phyloP scores from a whole-genome alignment of 2,888 invertebrate species.

The Trileptium ribeirensis region DNA sequence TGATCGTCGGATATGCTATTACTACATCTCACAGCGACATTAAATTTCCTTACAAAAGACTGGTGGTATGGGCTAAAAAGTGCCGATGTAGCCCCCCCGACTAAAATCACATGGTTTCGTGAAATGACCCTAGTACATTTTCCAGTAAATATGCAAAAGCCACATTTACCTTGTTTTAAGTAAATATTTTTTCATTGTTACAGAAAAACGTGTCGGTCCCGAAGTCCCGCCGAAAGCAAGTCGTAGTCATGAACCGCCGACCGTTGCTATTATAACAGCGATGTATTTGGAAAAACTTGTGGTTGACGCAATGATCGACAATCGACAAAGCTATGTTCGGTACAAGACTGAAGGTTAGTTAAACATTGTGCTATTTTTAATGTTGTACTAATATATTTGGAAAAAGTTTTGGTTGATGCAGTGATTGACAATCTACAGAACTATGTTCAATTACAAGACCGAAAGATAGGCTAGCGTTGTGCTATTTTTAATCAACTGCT shows the following conservation, averaged over 20 bases:
- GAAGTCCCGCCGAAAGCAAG: slow-evolving; percentile 80
- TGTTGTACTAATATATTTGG: slow-evolving; percentile 90
- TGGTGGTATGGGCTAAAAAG: too few species aligned
- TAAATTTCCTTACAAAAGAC: too few species aligned
- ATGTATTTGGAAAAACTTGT: slow-evolving; percentile 95
- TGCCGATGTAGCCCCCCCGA: too few species aligned
- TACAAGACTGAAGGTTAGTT: slow-evolving; percentile 85
- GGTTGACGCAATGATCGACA: slow-evolving; percentile 93
- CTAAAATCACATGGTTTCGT: too few species aligned
- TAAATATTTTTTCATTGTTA: too few species aligned
- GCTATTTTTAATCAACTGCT: slow-evolving; percentile 86
- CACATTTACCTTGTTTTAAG: not conserved
- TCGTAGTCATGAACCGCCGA: slow-evolving; percentile 69
- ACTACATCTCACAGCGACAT: too few species aligned
- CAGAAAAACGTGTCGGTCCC: slow-evolving; percentile 55
- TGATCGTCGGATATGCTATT: too few species aligned
- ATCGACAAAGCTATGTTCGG: slow-evolving; percentile 88
- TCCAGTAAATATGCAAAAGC: not conserved
- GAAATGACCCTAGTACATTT: too few species aligned
- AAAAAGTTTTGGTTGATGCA: slow-evolving; percentile 93
- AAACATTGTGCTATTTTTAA: slow-evolving; percentile 64
- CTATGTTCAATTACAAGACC: slow-evolving; percentile 86
- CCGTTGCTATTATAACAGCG: slow-evolving; percentile 93
- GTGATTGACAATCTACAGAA: slow-evolving; percentile 96
- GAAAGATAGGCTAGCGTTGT: slow-evolving; percentile 64